phyloP scores from a whole-genome alignment of 2,888 invertebrate species.

The Sylvicola cinctus region DNA sequence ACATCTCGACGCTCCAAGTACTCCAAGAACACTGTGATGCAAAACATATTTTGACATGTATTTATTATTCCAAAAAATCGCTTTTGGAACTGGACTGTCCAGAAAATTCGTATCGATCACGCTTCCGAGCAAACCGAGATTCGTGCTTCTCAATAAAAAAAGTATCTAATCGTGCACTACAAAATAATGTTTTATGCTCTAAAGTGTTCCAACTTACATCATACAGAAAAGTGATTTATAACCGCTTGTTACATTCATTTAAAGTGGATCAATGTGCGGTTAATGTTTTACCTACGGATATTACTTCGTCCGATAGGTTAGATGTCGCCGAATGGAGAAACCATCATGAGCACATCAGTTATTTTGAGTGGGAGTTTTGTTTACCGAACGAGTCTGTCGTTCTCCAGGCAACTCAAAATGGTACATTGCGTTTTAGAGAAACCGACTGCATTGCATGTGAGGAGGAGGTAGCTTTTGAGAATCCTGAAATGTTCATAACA shows the following conservation, averaged over 20 bases:
- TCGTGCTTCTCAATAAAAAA: slow-evolving; percentile 1
- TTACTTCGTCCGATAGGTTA: no score
- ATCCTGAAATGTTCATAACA: slow-evolving; percentile 7
- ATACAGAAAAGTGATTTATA: no score
- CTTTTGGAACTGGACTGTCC: slow-evolving; percentile 9
- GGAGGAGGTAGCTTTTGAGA: slow-evolving; percentile 1
- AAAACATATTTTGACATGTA: slow-evolving; percentile 13
- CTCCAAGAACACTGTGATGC: slow-evolving; percentile 11
- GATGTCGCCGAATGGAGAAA: slow-evolving; percentile 14
- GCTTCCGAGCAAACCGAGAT: slow-evolving; percentile 1
- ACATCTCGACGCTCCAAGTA: background rate
- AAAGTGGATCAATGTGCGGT: no score
- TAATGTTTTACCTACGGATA: no score
- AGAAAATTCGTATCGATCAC: slow-evolving; percentile 1
- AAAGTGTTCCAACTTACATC: no score
- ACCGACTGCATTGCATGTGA: slow-evolving; percentile 5
- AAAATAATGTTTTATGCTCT: no score
- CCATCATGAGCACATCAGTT: slow-evolving; percentile 14
- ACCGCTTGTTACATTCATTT: no score
- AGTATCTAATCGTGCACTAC: no score
- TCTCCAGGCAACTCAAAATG: background rate
- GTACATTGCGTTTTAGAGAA: background rate
- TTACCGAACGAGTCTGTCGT: no score
- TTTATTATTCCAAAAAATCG: slow-evolving; percentile 11
- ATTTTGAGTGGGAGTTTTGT: no score